Evolutionary conservation across 1,140 invertebrate species (phyloP), one percentile per base, ranked within the genome.

Genomic region (Archegozetes longisetosus): DNA sequence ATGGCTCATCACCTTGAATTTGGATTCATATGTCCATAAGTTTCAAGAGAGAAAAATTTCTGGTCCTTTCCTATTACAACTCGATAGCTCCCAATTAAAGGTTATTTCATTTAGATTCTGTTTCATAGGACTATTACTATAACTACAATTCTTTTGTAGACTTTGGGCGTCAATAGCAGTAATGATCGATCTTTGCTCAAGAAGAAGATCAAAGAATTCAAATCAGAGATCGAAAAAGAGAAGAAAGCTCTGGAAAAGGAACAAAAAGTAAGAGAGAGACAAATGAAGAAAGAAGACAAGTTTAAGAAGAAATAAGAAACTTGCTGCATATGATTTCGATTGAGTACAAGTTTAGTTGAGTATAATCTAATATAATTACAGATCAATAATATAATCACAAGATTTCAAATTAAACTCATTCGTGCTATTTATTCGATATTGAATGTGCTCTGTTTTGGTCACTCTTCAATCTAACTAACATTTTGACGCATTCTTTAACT

Each of bases 41-140:
- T 93, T 96, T 71, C 79, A 83, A 51, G 84, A 89, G 62, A 81
- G 85, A 65, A 82, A 82, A 65, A 84, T 95, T 28, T 84, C 85
- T 68, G 92, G 92, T 12, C 76, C 79, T 24, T 81, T 84, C 51
- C 75, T 96, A 23, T 70, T 94, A 25, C 78, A 82, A 61, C 74
- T 95, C 26, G 88, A 90, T 67, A 87, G 87, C 1, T 80, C 85
- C 22, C 87, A 89, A 72, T 79, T 95, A 40, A 95, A 95, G 77
- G 74, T 74, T 61, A 53, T 56, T 50, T 40, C 20, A 40, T 54
- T 48, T 59, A 53, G 22, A 14, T 3, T 24, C n/a, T 50, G 26
- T 13, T 22, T 22, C 22, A 17, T 56, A n/a, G 0, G n/a, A 14
- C 46, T 27, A 52, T 32, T 53, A 20, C 12, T 58, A 51, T 48